A percentile compares a stretch with the other conserved stretches of the same genome.
phyloP scores from a whole-genome alignment of 1,140 invertebrate species.

The Meloidogyne hapla region DNA sequence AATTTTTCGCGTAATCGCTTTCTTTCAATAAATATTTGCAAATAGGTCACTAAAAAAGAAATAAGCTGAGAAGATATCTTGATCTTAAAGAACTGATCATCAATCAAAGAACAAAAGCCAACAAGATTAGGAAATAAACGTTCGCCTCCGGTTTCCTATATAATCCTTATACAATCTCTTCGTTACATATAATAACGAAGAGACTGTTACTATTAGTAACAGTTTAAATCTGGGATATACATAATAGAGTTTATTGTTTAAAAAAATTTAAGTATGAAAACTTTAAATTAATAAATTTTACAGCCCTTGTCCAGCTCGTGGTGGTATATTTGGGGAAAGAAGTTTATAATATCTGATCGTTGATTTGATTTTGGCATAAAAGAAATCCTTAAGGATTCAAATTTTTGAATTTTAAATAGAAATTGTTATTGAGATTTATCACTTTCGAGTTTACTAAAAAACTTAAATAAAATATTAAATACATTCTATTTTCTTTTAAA shows the following conservation, averaged over 20 bases:
- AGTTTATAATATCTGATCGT: not conserved
- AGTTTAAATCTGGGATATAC: no score
- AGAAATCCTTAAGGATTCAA: no score
- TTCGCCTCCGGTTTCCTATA: not conserved
- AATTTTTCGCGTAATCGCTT: not conserved
- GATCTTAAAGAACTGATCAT: not conserved
- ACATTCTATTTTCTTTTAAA: no score
- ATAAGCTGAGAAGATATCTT: not conserved
- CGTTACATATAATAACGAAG: no score
- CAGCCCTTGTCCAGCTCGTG: not conserved
- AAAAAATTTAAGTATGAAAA: not conserved
- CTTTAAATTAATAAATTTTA: not conserved
- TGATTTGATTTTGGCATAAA: no score
- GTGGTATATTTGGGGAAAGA: not conserved
- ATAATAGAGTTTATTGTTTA: no score
- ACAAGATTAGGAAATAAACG: not conserved
- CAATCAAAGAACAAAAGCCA: not conserved
- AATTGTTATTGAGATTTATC: no score
- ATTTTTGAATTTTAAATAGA: no score
- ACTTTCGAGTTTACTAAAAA: no score
- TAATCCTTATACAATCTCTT: not conserved
- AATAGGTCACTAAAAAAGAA: not conserved
- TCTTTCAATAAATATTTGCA: not conserved
- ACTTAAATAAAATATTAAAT: no score
- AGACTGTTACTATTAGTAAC: no score